Conservation (phyloP, 2,797 vertebrate genomes). For the Leptatherina wallacei region DNA sequence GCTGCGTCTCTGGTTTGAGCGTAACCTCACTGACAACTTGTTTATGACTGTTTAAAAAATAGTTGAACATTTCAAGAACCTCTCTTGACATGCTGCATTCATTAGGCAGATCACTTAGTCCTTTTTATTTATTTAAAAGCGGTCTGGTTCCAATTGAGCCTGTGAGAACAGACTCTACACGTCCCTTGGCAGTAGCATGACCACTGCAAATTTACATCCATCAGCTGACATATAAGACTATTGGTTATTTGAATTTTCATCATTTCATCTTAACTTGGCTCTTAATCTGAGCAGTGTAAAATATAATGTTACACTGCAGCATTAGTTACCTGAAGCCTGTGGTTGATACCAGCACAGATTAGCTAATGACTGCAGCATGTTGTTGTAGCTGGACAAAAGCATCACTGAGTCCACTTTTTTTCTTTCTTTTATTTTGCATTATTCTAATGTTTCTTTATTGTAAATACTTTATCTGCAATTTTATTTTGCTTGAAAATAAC, state of each 20-base stretch:
- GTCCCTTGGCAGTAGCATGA: constrained; percentile 24
- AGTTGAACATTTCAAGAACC: constrained; percentile 38
- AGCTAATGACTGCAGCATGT: constrained; percentile 71
- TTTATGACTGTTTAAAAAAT: constrained; percentile 39
- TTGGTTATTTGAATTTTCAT: constrained; percentile 23
- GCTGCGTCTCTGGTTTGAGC: constrained; percentile 44
- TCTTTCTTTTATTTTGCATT: constrained; percentile 74
- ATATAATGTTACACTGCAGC: constrained; percentile 22
- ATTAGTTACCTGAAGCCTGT: constrained; percentile 16
- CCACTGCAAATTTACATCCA: constrained; percentile 31
- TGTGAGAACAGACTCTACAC: constrained; percentile 31
- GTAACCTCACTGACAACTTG: constrained; percentile 68
- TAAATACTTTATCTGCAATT: constrained; percentile 81
- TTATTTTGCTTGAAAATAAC: constrained; percentile 82
- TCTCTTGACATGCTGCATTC: constrained; percentile 57
- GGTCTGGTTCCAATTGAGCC: constrained; percentile 39
- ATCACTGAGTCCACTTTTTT: constrained; percentile 60
- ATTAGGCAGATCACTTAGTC: constrained; percentile 44
- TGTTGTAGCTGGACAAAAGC: constrained; percentile 52
- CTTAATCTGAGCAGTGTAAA: constrained; percentile 26
- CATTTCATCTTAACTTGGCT: constrained; percentile 25
- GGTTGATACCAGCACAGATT: constrained; percentile 30
- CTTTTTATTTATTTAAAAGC: constrained; percentile 72
- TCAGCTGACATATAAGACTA: neutral
- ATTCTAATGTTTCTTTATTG: constrained; percentile 76